A percentile compares a stretch with the other conserved stretches of the same genome.
These are phyloP conservation scores for Rugalucina vietnamica DNA, from an alignment of 2,888 invertebrate genomes.

Conservation along the genomic window DNA sequence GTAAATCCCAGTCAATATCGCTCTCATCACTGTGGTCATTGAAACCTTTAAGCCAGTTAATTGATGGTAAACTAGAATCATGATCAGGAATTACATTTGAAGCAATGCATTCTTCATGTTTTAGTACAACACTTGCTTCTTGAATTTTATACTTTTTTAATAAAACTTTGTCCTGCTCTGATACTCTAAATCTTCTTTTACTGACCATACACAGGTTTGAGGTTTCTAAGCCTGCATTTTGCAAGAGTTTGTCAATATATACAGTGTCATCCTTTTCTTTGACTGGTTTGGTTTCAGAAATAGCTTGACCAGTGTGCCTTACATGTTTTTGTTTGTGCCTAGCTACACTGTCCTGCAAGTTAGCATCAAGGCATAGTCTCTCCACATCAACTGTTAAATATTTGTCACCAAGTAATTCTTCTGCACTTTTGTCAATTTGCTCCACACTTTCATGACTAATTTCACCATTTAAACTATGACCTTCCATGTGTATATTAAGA, in stretches of 20 bases:
- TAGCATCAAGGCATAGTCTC: too few species aligned
- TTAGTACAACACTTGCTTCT: not conserved
- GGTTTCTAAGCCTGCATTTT: not conserved
- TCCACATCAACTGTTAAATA: not conserved
- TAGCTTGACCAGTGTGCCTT: too few species aligned
- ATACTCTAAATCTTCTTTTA: not conserved
- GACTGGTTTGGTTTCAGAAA: too few species aligned
- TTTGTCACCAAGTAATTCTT: not conserved
- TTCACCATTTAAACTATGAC: not conserved
- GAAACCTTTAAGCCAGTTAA: not conserved
- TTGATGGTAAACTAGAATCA: not conserved
- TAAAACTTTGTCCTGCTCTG: not conserved
- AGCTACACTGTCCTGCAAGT: too few species aligned
- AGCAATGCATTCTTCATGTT: not conserved
- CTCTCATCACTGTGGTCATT: constrained; percentile 23
- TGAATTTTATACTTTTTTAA: not conserved
- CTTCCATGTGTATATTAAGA: not conserved
- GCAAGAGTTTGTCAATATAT: not conserved
- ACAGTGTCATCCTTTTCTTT: too few species aligned
- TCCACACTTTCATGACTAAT: not conserved
- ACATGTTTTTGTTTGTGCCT: too few species aligned
- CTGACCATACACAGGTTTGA: not conserved
- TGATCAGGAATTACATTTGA: too few species aligned
- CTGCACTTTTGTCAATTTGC: not conserved
- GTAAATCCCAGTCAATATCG: constrained; percentile 45